phyloP scores from a whole-genome alignment of 1,140 invertebrate species.

The Tachypleus tridentatus region DNA sequence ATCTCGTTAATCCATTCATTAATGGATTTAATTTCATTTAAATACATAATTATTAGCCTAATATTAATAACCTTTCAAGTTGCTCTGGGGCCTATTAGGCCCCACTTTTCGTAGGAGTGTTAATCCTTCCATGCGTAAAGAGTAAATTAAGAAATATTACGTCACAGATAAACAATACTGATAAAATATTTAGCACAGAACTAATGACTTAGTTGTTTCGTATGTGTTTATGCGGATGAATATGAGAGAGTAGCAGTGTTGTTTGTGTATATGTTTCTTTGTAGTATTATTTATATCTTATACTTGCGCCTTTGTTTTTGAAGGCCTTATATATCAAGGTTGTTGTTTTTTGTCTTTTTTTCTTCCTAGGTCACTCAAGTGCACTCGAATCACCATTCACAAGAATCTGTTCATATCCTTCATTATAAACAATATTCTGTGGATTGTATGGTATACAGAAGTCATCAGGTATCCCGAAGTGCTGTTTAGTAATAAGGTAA shows the following conservation, averaged over 20 bases:
- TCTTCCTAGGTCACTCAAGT: conserved; percentile 45
- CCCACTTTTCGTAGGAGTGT: too few relatives aligned
- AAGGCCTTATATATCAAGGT: not conserved
- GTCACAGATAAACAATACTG: too few relatives aligned
- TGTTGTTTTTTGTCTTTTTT: conserved; percentile 1
- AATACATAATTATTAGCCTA: too few relatives aligned
- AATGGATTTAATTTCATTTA: too few relatives aligned
- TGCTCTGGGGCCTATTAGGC: too few relatives aligned
- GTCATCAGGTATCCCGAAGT: conserved; percentile 37
- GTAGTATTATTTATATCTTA: not conserved
- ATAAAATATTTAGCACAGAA: not conserved
- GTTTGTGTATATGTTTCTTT: not conserved
- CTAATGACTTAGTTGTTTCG: not conserved
- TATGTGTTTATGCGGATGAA: not conserved
- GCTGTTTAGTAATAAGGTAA: conserved; percentile 43
- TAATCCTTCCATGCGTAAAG: too few relatives aligned
- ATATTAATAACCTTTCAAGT: too few relatives aligned
- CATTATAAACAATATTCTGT: conserved; percentile 57
- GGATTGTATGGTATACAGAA: conserved; percentile 46
- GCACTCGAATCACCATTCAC: conserved; percentile 79
- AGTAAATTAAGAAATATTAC: too few relatives aligned
- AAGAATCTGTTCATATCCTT: conserved; percentile 89
- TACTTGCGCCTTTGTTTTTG: not conserved
- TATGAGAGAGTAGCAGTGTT: not conserved
- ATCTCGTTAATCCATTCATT: too few relatives aligned